Percentiles rank a stretch among this genome's conserved stretches.
Conservation (phyloP, 2,797 vertebrate species). For the Gallinago solitaria region DNA sequence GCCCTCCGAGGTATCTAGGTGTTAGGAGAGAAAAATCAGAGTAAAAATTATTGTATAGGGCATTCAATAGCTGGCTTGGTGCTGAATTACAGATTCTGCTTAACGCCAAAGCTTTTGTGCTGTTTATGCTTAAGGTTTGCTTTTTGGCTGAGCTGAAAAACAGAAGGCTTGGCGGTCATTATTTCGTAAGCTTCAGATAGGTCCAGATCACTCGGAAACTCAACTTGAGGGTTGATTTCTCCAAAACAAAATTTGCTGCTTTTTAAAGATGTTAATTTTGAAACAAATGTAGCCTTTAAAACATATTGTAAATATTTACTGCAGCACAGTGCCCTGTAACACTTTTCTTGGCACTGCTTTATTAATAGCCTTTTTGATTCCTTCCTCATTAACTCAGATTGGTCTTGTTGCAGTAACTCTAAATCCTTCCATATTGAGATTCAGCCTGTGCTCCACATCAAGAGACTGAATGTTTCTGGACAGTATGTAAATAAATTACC, state of each 20-base stretch:
- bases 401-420: not conserved
- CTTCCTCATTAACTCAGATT: not conserved
- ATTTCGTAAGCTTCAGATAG: not conserved
- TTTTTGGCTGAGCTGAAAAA: slow-evolving; percentile 15
- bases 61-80: not conserved
- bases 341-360: not conserved
- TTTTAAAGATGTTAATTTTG: not conserved
- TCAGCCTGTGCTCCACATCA: not conserved
- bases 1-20: not conserved
- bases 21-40: slow-evolving; percentile 13
- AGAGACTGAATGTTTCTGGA: not conserved
- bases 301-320: not conserved
- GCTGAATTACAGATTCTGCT: not conserved
- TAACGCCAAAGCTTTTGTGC: not conserved
- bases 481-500: not conserved
- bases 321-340: not conserved
- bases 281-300: slow-evolving; percentile 7
- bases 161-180: slow-evolving; percentile 9
- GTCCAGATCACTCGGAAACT: not conserved
- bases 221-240: not conserved
- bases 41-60: not conserved
- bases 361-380: not conserved
- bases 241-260: not conserved
- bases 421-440: not conserved
- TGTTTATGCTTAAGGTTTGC: slow-evolving; percentile 21